Conservation (phyloP, 2,113 vertebrate species). For the Calypte anna region DNA sequence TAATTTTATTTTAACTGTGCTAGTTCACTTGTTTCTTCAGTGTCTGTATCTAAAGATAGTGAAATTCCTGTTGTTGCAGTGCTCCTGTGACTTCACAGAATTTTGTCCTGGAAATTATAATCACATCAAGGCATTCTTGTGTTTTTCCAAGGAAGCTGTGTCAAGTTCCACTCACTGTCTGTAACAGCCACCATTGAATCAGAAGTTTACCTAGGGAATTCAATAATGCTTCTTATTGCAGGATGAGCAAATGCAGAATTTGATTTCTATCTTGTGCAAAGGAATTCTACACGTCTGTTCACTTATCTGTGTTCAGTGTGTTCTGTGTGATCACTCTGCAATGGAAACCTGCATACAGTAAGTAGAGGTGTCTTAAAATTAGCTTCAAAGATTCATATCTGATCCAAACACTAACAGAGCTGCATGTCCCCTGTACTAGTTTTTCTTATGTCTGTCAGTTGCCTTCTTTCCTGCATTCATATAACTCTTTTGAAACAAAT, state of each 20-base stretch:
- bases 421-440: background rate
- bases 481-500: background rate
- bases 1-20: background rate
- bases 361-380: background rate
- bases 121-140: background rate
- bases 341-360: rapidly evolving
- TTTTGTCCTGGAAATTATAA: background rate
- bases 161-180: background rate
- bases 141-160: background rate
- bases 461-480: background rate
- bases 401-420: background rate
- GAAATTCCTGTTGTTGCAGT: background rate
- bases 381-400: background rate
- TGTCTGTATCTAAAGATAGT: background rate
- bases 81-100: background rate
- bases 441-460: background rate
- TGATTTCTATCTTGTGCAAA: background rate
- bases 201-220: background rate
- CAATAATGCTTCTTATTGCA: background rate
- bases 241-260: background rate
- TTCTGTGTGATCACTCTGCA: background rate
- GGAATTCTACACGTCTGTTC: background rate
- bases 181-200: background rate
- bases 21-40: background rate
- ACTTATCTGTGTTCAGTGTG: background rate